Base-by-base conservation (phyloP, 53 echinoderm and acorn worm species). In the Antedon mediterranea region DNA sequence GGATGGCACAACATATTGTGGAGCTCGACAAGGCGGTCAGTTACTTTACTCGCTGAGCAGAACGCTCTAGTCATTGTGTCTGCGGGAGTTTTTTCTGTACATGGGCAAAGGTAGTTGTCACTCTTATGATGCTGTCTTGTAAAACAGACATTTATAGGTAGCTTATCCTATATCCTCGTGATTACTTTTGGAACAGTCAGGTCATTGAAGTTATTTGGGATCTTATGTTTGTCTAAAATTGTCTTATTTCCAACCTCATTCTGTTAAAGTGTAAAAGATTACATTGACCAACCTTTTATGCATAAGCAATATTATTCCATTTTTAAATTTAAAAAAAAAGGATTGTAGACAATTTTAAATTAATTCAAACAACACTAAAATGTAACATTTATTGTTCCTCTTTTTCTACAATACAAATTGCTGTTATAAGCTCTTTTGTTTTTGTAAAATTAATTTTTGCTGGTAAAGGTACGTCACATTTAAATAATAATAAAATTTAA, bases 61-160 rank as follows among this genome's bases (percentile, higher is more conserved):
- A 43, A 81, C 43, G 81, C 43, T 81, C 74, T 80, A 28, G 80
- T 80, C 74, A 80, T 6, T 80, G 73, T 80, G 34, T 80, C 80
- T 29, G 80, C 80, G 14, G 33, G 73, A 72, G 72, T 71, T 73
- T 80, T 80, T 73, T 80, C 42, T 32, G 26, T 72, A 29, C 71
- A 23, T 18, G 57, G 57, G 57, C 57, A 2, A 57, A 26, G 23
- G 57, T 57, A 26, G 15, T 26, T 37, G 37, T 37, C 6, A 37
- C 37, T 11, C 37, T 37, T 18, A 23, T 57, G 2, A 57, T 23
- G 3, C 23, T 57, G 57, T 57, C 57, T 26, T 57, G 57, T 2
- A 57, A 26, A 26, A 57, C 57, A 57, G 57, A 57, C 57, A 57
- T 26, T 2, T 57, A 57, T 8, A 57, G 11, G 23, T 18, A 57